A percentile compares a stretch with the other conserved stretches of the same genome.
These are phyloP conservation scores for Tetragonisca angustula DNA, from an alignment of 2,888 invertebrate species.

Conservation along the genomic window DNA sequence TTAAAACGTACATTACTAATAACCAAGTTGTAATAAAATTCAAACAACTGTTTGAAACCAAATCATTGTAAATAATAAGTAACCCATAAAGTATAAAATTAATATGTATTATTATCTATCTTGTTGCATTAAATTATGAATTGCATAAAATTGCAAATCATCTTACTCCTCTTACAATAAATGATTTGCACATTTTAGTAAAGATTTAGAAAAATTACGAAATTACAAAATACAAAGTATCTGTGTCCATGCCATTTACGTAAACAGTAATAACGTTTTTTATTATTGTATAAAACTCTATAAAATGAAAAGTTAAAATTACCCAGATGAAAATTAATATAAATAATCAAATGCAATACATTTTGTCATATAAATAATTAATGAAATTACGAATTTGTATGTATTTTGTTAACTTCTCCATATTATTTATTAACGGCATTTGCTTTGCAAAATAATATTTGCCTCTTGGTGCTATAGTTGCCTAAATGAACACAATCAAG, in stretches of 20 bases:
- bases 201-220: neutral
- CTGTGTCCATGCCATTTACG: neutral
- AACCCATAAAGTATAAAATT: neutral
- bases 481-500: constrained; percentile 54
- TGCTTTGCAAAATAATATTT: constrained; percentile 34
- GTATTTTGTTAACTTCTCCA: neutral
- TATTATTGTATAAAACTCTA: neutral
- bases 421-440: constrained; percentile 22
- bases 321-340: neutral
- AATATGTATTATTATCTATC: neutral
- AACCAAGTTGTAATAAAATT: constrained; percentile 1
- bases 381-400: constrained; percentile 1
- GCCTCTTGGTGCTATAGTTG: constrained; percentile 58
- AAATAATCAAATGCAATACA: neutral
- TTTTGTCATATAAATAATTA: neutral
- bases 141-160: neutral
- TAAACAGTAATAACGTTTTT: neutral
- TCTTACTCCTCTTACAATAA: neutral
- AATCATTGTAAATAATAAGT: constrained; percentile 1
- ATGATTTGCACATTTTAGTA: neutral
- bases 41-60: neutral
- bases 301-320: neutral
- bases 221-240: neutral
- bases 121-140: no score
- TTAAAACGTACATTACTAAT: neutral